Conservation (phyloP, 2,888 invertebrate species). For the Volucella inflata region DNA sequence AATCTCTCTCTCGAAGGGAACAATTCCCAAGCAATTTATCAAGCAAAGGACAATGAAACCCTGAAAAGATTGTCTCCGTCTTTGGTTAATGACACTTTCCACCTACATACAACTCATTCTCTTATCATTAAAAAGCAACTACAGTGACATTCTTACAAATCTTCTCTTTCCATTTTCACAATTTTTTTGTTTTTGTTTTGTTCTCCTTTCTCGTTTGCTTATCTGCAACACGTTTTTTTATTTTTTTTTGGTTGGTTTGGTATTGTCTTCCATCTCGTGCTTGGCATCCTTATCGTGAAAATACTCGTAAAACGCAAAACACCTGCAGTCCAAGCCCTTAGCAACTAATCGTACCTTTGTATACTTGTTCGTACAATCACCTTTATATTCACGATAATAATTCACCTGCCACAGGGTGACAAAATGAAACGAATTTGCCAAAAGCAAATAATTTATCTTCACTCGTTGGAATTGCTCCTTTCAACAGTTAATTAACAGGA, state of each 20-base stretch:
- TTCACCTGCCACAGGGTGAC: constrained; percentile 71
- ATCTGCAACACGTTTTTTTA: constrained; percentile 20
- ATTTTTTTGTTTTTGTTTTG: background rate
- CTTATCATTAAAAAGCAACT: constrained; percentile 29
- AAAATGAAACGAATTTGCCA: constrained; percentile 72
- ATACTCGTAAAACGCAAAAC: constrained; percentile 38
- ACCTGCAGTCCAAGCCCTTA: constrained; percentile 21
- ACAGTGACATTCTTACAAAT: constrained; percentile 12
- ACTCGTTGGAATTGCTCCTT: constrained; percentile 69
- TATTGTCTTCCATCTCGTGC: constrained; percentile 20
- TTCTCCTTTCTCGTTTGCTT: background rate
- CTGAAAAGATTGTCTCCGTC: background rate
- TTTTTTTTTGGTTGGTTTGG: no score
- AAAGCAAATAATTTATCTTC: constrained; percentile 73
- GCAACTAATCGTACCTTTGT: constrained; percentile 7
- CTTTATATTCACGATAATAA: constrained; percentile 71
- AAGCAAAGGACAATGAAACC: background rate
- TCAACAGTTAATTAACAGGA: constrained; percentile 74
- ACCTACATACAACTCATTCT: constrained; percentile 12
- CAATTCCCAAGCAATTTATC: background rate
- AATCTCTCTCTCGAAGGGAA: no score
- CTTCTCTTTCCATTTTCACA: background rate
- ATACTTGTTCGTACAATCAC: constrained; percentile 43
- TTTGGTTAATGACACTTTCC: constrained; percentile 8
- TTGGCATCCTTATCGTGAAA: constrained; percentile 26